A percentile compares a stretch with the other conserved stretches of the same genome.
Evolutionary conservation across 2,888 invertebrate species (phyloP).

Genomic region (Cyaniris semiargus): DNA sequence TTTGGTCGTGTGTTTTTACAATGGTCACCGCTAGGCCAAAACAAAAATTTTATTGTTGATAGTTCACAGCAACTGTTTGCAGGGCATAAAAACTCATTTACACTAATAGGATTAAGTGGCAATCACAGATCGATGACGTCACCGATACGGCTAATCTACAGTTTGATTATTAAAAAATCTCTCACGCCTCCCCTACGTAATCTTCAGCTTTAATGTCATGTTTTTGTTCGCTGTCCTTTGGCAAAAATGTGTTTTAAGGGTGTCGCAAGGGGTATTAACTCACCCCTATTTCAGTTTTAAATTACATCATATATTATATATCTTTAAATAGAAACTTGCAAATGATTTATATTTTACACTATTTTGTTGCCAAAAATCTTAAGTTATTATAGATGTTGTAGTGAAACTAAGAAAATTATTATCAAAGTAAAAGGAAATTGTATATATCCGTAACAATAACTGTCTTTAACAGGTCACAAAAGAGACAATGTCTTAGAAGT

Average conservation of each 20-base stretch:
- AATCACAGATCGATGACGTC: conserved; percentile 13
- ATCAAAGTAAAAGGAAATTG: not conserved
- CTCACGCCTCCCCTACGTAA: conserved; percentile 21
- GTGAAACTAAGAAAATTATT: not conserved
- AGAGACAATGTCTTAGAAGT: conserved; percentile 38
- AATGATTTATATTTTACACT: not conserved
- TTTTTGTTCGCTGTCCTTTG: not conserved
- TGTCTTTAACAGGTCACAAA: conserved; percentile 44
- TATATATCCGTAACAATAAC: conserved; percentile 29
- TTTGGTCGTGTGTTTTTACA: not conserved
- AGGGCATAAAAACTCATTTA: conserved; percentile 11
- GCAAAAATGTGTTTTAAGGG: not conserved
- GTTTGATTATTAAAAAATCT: conserved; percentile 27
- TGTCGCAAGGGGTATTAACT: not conserved
- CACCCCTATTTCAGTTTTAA: not conserved
- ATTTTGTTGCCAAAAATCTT: no score
- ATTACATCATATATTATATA: not conserved
- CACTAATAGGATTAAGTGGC: conserved; percentile 23
- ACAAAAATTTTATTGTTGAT: not conserved
- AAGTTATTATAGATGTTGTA: no score
- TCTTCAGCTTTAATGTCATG: not conserved
- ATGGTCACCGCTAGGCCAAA: not conserved
- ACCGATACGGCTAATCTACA: conserved; percentile 15
- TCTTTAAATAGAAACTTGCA: not conserved
- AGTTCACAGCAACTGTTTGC: conserved; percentile 10